Evolutionary conservation across 2,113 vertebrate genomes (phyloP), one percentile per base, ranked within the genome.

Genomic region (Nibea coibor): DNA sequence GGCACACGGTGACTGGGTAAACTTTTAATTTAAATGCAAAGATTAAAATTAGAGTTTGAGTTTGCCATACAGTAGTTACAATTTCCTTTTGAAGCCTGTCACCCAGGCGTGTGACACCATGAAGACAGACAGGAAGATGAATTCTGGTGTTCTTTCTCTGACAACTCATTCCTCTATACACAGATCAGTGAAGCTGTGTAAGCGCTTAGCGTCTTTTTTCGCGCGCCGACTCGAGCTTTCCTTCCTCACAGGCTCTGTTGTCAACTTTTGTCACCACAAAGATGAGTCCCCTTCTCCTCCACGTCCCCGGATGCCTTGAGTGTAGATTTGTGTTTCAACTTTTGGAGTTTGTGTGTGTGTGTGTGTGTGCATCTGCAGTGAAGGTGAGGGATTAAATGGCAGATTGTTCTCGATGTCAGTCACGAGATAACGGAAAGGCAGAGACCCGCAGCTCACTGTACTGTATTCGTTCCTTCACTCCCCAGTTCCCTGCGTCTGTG

Each of bases 321-420:
- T 19, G 6, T 20, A 50, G 43, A 53, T 69, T 22, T 80, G 16
- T 5, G 9, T 64, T 54, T 72, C 31, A 58, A 9, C 15, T 75
- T 45, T 80, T 4, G 5, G 61, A 57, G 42, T 16, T 5, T 10
- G 5, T 22, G 69, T 70, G 24, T 26, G 24, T 26, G 24, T 26
- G 24, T 26, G 24, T 26, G 66, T 50, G 35, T 67, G 73, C 56
- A 71, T 83, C 73, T 69, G 73, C 56, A 63, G 75, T 73, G 70
- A 68, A 85, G 70, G 59, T 75, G 76, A 63, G 54, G 79, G 73
- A 74, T 89, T 84, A 87, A 82, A 67, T 48, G 83, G 57, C 69
- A 83, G 79, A 89, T 86, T 88, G 84, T 90, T 88, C 89, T 87
- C 75, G 84, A 74, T 87, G 90, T 91, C 80, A 77, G 82, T 58